Evolutionary conservation across 1,140 invertebrate species (phyloP).

Genomic region (Magallana gigas): DNA sequence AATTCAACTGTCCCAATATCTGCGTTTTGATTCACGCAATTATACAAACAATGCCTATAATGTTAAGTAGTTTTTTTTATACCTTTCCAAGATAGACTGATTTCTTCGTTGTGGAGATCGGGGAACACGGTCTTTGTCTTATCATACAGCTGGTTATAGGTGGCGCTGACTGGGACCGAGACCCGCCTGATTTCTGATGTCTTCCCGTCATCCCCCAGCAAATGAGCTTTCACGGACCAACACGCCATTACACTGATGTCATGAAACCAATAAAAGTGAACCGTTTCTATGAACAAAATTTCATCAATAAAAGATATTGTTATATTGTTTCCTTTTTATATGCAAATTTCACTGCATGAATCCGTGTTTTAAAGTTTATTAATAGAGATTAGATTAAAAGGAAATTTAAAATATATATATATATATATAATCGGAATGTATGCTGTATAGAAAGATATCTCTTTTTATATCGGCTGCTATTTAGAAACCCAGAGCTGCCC

Average conservation of each 20-base stretch:
- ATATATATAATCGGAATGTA: no score
- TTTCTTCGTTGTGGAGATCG: not conserved
- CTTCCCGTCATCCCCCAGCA: not conserved
- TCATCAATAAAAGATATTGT: not conserved
- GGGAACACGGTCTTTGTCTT: not conserved
- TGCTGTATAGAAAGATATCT: no score
- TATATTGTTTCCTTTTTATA: not conserved
- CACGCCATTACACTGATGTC: not conserved
- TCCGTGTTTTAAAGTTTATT: no score
- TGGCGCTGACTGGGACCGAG: not conserved
- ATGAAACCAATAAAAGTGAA: no score
- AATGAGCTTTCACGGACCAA: not conserved
- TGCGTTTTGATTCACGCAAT: no score
- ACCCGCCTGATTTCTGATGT: not conserved
- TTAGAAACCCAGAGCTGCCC: no score
- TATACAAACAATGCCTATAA: no score
- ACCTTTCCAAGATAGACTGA: conserved; percentile 16
- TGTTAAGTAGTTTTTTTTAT: no score
- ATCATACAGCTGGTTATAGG: not conserved
- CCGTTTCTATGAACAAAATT: not conserved
- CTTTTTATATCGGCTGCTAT: no score
- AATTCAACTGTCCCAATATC: no score
- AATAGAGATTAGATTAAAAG: no score
- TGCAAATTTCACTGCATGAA: not conserved
- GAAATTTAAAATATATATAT: no score